These are phyloP conservation scores for Nyctibius bracteatus DNA, from an alignment of 2,113 vertebrate species.

Conservation along the genomic window DNA sequence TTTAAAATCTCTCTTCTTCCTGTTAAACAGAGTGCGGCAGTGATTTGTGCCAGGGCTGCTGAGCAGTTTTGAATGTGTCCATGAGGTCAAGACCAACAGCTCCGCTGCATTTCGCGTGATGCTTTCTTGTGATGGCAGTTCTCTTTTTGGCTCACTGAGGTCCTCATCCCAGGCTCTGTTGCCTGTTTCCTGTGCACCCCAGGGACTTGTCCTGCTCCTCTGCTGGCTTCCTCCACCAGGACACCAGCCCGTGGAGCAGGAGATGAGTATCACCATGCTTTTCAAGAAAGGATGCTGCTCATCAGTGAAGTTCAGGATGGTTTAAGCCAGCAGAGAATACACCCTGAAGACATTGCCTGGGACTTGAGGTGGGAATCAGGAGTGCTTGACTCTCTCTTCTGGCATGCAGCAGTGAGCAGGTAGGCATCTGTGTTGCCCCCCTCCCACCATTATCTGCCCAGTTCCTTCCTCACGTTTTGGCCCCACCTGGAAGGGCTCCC, in stretches of 20 bases:
- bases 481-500: not conserved
- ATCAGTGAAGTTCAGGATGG: not conserved
- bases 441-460: not conserved
- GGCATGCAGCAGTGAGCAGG: not conserved
- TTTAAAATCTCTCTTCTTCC: not conserved
- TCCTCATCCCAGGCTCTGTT: not conserved
- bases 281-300: not conserved
- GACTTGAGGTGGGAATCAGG: not conserved
- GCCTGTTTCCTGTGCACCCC: not conserved
- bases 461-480: not conserved
- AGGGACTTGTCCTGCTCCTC: not conserved
- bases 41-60: not conserved
- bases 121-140: not conserved
- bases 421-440: not conserved
- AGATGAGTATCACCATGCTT: not conserved
- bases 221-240: not conserved
- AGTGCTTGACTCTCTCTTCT: fast-evolving
- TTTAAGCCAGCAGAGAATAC: not conserved
- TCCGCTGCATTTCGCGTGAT: fast-evolving
- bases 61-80: not conserved
- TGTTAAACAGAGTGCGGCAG: not conserved
- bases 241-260: not conserved
- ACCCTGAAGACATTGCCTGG: not conserved
- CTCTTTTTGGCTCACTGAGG: not conserved
- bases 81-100: fast-evolving